A percentile compares a stretch with the other conserved stretches of the same genome.
Evolutionary conservation across 1,140 invertebrate species (phyloP).

Genomic region (Cephus cinctus): DNA sequence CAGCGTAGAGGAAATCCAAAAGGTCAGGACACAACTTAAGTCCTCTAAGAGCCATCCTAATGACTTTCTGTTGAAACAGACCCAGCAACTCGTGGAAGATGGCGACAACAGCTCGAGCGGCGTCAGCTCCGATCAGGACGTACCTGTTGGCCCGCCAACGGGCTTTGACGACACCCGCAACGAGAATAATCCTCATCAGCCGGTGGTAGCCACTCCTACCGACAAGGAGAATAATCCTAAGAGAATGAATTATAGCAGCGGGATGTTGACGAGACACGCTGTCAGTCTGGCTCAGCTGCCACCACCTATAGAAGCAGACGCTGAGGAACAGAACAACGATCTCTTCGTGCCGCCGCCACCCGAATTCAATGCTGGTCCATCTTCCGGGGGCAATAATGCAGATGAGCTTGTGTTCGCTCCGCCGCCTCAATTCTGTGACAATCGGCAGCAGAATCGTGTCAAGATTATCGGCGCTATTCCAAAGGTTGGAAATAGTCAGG

Average conservation of each 20-base stretch:
- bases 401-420: conserved; percentile 63
- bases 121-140: conserved; percentile 82
- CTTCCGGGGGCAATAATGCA: conserved; percentile 44
- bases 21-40: conserved; percentile 78
- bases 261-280: conserved; percentile 64
- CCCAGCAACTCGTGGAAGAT: conserved; percentile 65
- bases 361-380: conserved; percentile 64
- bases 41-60: conserved; percentile 83
- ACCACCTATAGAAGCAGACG: conserved; percentile 75
- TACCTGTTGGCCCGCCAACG: conserved; percentile 52
- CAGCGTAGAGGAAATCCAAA: conserved; percentile 85
- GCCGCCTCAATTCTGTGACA: conserved; percentile 72
- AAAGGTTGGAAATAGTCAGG: conserved; percentile 56
- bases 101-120: conserved; percentile 85
- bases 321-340: conserved; percentile 65
- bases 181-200: conserved; percentile 34
- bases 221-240: conserved; percentile 43
- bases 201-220: conserved; percentile 33
- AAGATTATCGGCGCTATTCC: conserved; percentile 79
- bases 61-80: conserved; percentile 66
- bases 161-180: conserved; percentile 50
- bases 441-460: conserved; percentile 59
- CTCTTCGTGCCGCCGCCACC: conserved; percentile 77
- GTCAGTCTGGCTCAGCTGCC: conserved; percentile 78
- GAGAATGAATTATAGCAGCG: conserved; percentile 47